Conservation (phyloP, 2,888 invertebrate genomes). For the Eustalomyia histrio region DNA sequence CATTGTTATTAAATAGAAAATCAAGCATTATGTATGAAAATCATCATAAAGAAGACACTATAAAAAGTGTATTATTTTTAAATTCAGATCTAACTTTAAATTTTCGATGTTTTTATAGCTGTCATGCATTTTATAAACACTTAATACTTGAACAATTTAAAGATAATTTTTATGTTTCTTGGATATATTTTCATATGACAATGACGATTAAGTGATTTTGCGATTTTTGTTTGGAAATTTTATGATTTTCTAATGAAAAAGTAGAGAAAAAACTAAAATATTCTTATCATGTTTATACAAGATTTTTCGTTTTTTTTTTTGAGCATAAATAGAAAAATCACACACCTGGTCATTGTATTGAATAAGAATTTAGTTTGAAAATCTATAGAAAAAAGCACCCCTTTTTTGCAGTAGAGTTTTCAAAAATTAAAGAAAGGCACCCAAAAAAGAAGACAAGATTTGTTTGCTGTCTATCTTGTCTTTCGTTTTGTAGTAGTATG, state of each 20-base stretch:
- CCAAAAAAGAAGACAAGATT: slow-evolving; percentile 60
- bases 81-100: slow-evolving; percentile 31
- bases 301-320: slow-evolving; percentile 31
- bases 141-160: slow-evolving; percentile 52
- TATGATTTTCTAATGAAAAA: slow-evolving; percentile 41
- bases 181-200: slow-evolving; percentile 71
- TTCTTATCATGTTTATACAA: slow-evolving; percentile 54
- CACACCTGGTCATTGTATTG: slow-evolving; percentile 60
- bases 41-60: slow-evolving; percentile 33
- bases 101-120: slow-evolving; percentile 68
- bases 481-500: not conserved
- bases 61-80: slow-evolving; percentile 52
- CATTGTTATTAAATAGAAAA: slow-evolving; percentile 17
- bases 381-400: slow-evolving; percentile 69
- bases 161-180: slow-evolving; percentile 68
- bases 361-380: slow-evolving; percentile 39
- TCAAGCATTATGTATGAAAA: not conserved
- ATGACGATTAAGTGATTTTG: slow-evolving; percentile 56
- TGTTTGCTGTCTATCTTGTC: slow-evolving; percentile 22
- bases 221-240: slow-evolving; percentile 40
- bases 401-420: slow-evolving; percentile 65
- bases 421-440: slow-evolving; percentile 57
- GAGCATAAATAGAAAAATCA: slow-evolving; percentile 48
- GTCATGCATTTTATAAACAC: slow-evolving; percentile 71
- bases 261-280: slow-evolving; percentile 5